Evolutionary conservation across 2,113 vertebrate genomes (phyloP).

Genomic region (Proteles cristata): DNA sequence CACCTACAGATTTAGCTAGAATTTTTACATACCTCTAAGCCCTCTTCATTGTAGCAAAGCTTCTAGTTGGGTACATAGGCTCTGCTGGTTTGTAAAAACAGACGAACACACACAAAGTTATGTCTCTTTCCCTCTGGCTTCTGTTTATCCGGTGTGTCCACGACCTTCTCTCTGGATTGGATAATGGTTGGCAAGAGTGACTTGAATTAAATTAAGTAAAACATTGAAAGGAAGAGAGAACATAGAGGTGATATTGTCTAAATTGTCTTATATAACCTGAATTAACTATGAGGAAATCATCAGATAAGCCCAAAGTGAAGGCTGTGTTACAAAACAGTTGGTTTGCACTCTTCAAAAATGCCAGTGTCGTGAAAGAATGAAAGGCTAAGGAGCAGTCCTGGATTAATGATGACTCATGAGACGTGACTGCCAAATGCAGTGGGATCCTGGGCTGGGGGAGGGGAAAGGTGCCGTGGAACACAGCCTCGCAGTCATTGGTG

Average conservation of each 20-base stretch:
- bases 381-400: background rate
- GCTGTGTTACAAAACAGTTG: background rate
- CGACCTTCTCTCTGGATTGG: background rate
- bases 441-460: background rate
- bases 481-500: accelerated
- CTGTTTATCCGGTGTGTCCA: background rate
- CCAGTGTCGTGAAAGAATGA: background rate
- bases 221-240: background rate
- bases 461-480: background rate
- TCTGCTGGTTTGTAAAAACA: background rate
- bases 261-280: background rate
- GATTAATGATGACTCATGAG: background rate
- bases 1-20: background rate
- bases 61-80: background rate
- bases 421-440: background rate
- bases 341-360: background rate
- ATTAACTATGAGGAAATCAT: background rate
- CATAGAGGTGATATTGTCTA: background rate
- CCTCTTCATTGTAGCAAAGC: background rate
- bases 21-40: background rate
- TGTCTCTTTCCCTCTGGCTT: background rate
- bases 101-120: background rate
- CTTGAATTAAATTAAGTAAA: background rate
- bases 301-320: background rate
- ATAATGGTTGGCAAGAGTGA: background rate